These are phyloP conservation scores for Actinostola sp. DNA, from an alignment of 92 coral and sea anemone species.

Conservation along the genomic window DNA sequence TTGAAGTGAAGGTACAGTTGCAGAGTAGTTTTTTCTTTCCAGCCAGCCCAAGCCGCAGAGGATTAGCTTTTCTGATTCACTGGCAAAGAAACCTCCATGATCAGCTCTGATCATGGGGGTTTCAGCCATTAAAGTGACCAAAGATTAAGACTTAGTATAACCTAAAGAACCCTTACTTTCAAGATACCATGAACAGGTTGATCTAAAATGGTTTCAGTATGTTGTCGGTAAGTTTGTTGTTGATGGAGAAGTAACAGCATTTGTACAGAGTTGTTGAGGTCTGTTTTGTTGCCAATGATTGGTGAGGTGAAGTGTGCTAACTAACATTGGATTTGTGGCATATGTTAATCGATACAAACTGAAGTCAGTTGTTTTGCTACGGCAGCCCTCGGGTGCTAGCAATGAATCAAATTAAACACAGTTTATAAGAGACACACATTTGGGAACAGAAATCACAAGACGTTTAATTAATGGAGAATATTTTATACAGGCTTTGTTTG, in stretches of 20 bases:
- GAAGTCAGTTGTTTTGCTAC: too few species aligned
- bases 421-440: too few species aligned
- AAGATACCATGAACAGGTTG: conserved; percentile 19
- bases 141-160: conserved; percentile 8
- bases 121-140: conserved; percentile 41
- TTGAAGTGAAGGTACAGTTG: conserved; percentile 95
- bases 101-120: conserved; percentile 42
- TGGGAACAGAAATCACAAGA: too few species aligned
- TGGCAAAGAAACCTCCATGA: conserved; percentile 51
- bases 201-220: neutral
- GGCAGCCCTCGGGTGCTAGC: too few species aligned
- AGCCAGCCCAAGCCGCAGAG: conserved; percentile 76
- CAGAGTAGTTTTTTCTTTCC: conserved; percentile 97
- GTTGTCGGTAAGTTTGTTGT: neutral
- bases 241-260: neutral
- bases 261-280: too few species aligned
- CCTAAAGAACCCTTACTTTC: neutral
- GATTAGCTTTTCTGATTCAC: conserved; percentile 21
- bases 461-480: too few species aligned
- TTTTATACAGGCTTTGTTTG: too few species aligned
- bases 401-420: too few species aligned
- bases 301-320: too few species aligned
- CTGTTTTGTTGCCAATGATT: too few species aligned
- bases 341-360: too few species aligned
- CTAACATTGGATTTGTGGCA: too few species aligned